phyloP scores from a whole-genome alignment of 2,888 invertebrate genomes.

The Dryocosmus kuriphilus region DNA sequence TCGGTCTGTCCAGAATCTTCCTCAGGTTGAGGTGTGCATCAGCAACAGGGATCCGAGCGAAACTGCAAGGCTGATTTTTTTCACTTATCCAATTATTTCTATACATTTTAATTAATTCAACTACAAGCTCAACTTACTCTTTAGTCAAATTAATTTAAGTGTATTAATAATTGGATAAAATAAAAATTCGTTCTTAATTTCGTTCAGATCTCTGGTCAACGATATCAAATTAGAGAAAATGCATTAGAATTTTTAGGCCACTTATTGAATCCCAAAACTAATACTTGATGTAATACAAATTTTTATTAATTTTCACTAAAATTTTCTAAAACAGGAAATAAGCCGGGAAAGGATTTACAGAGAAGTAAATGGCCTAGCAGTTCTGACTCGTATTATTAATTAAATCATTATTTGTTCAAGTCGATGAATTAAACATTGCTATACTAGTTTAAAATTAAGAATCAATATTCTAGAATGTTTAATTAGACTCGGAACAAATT shows the following conservation, averaged over 20 bases:
- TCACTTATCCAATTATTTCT: neutral
- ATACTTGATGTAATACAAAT: no score
- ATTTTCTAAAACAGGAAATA: neutral
- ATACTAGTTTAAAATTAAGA: neutral
- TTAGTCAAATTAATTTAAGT: no score
- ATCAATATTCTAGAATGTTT: neutral
- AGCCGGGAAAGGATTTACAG: neutral
- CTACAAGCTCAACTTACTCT: neutral
- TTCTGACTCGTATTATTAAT: neutral
- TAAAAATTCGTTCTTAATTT: neutral
- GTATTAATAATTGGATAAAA: neutral
- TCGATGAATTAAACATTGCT: neutral
- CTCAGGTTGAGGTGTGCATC: conserved; percentile 47
- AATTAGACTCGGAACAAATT: conserved; percentile 4
- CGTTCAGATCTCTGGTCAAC: neutral
- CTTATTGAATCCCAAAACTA: neutral
- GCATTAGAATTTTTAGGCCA: neutral
- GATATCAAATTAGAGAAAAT: neutral
- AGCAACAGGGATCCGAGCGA: conserved; percentile 7
- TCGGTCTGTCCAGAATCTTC: conserved; percentile 44
- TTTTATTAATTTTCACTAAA: no score
- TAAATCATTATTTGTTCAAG: neutral
- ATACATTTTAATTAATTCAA: neutral
- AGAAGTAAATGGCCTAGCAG: neutral
- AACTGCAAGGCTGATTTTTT: neutral